Conservation (phyloP, 2,888 invertebrate species). For the Crocallis elinguaria region DNA sequence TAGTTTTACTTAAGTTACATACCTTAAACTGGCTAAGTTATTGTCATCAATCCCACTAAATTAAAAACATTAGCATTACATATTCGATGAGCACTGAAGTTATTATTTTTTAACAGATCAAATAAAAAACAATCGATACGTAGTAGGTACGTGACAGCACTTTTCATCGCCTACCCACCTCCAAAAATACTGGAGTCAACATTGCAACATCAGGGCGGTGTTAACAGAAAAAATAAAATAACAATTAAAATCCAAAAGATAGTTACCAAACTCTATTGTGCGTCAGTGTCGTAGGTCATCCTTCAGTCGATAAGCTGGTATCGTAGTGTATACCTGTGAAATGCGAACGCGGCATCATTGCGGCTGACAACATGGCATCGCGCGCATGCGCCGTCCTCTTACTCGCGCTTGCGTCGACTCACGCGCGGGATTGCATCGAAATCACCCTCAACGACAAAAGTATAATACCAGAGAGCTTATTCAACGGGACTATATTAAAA, state of each 20-base stretch:
- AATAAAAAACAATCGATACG: not conserved
- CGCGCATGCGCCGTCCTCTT: constrained; percentile 70
- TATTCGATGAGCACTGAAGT: not conserved
- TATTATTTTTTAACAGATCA: constrained; percentile 20
- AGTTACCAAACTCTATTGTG: constrained; percentile 54
- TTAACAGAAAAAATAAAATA: constrained; percentile 8
- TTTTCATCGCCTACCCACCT: constrained; percentile 8
- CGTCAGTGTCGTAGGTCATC: constrained; percentile 35
- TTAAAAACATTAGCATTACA: not conserved
- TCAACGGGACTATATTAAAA: constrained; percentile 68
- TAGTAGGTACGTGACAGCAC: not conserved
- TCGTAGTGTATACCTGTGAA: constrained; percentile 51
- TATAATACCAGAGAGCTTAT: constrained; percentile 57
- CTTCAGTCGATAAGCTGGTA: constrained; percentile 26
- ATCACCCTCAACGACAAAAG: constrained; percentile 66
- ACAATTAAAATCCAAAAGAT: not conserved
- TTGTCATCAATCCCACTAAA: not conserved
- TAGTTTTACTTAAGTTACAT: no score
- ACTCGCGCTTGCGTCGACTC: constrained; percentile 49
- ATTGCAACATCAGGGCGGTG: not conserved
- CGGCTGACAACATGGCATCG: constrained; percentile 67
- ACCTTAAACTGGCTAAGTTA: no score
- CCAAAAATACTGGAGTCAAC: constrained; percentile 2
- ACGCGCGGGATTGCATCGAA: constrained; percentile 75
- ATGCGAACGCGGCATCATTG: constrained; percentile 60